Conservation (phyloP, 2,888 invertebrate genomes). For the Meloe dianella region DNA sequence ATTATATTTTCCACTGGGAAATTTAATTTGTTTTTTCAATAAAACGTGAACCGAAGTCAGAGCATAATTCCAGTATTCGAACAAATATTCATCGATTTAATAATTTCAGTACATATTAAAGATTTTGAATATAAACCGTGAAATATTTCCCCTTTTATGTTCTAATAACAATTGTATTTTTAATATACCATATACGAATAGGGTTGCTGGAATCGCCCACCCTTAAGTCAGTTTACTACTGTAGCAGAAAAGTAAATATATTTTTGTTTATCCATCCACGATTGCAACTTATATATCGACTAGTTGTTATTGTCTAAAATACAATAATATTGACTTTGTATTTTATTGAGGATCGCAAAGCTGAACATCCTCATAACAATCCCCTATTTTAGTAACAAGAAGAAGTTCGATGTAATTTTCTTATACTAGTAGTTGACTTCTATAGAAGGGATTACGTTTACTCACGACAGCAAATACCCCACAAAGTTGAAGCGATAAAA, state of each 20-base stretch:
- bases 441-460: neutral
- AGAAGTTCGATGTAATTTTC: neutral
- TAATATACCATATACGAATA: neutral
- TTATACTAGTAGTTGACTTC: neutral
- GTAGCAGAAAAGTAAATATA: conserved; percentile 23
- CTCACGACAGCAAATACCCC: neutral
- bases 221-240: neutral
- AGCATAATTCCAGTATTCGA: neutral
- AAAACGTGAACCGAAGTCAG: too few species aligned
- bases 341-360: conserved; percentile 33
- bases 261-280: conserved; percentile 32
- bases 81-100: neutral
- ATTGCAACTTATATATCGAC: conserved; percentile 27
- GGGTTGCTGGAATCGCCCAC: neutral
- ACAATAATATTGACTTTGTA: conserved; percentile 34
- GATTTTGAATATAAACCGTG: neutral
- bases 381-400: neutral
- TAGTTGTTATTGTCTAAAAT: conserved; percentile 30
- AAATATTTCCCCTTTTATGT: conserved; percentile 26
- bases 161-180: conserved; percentile 22
- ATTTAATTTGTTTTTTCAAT: neutral
- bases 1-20: too few species aligned
- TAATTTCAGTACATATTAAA: neutral
- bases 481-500: neutral
- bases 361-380: conserved; percentile 23